These are phyloP conservation scores for Pycnonotus jocosus DNA, from an alignment of 2,113 vertebrate genomes.

Conservation along the genomic window DNA sequence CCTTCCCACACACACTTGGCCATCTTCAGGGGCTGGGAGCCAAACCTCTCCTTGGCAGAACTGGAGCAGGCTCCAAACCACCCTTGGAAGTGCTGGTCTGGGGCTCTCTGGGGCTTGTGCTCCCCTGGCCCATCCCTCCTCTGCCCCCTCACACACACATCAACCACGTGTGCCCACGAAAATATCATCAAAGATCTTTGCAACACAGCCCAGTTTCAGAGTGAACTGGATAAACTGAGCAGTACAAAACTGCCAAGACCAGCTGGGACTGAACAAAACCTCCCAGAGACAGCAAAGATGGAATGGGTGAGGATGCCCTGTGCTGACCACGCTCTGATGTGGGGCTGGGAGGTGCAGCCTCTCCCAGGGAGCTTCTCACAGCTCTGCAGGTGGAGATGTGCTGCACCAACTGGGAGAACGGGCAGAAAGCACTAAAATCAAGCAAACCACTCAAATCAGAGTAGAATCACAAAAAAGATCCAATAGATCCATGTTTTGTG, in stretches of 20 bases:
- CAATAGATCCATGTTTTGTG: background rate
- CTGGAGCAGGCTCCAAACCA: background rate
- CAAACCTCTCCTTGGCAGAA: background rate
- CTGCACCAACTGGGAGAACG: fast-evolving
- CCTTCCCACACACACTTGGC: background rate
- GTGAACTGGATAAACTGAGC: background rate
- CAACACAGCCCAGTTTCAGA: fast-evolving
- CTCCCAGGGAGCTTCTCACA: background rate
- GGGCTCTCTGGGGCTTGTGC: background rate
- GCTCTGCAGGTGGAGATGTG: background rate
- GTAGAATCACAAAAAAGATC: background rate
- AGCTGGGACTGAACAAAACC: background rate
- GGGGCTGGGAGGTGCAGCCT: background rate
- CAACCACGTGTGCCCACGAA: background rate
- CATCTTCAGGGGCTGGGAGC: background rate
- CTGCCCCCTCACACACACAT: background rate
- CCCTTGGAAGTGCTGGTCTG: background rate
- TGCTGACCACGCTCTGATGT: fast-evolving
- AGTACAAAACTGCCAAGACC: background rate
- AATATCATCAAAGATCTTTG: background rate
- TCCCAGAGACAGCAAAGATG: background rate
- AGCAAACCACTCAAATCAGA: background rate
- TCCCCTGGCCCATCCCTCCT: background rate
- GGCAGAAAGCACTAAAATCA: background rate
- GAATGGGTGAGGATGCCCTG: background rate